phyloP scores from a whole-genome alignment of 2,797 vertebrate species.

The Podargus strigoides region DNA sequence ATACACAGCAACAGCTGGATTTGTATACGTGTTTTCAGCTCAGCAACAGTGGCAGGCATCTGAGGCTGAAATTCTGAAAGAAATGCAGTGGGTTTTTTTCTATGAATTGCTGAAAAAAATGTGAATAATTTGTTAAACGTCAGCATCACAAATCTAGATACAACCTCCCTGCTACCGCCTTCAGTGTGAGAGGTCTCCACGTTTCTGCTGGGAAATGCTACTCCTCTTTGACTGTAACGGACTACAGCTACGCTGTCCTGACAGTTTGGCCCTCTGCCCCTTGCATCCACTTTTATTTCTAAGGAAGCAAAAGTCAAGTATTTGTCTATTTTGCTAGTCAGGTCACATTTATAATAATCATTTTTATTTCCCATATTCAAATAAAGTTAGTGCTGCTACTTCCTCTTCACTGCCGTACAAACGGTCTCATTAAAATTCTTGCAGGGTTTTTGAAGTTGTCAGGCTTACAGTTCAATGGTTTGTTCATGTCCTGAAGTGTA shows the following conservation, averaged over 20 bases:
- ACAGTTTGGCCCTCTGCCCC: background rate
- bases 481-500: background rate
- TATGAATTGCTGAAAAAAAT: background rate
- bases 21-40: background rate
- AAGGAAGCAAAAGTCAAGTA: conserved; percentile 6
- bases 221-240: background rate
- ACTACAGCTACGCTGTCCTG: background rate
- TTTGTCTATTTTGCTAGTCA: background rate
- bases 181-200: background rate
- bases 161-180: background rate
- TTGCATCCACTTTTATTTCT: background rate
- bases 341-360: background rate
- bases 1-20: background rate
- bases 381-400: background rate
- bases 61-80: background rate
- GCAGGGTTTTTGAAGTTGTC: background rate
- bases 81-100: background rate
- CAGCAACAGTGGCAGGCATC: background rate
- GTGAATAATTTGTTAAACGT: background rate
- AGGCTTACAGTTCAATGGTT: conserved; percentile 16
- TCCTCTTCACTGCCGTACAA: background rate
- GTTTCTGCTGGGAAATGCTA: background rate
- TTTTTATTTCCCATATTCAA: conserved; percentile 17
- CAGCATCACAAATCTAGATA: background rate
- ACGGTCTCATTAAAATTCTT: background rate